These are phyloP conservation scores for Ischnus inquisitorius DNA, from an alignment of 2,888 invertebrate genomes.

Conservation along the genomic window DNA sequence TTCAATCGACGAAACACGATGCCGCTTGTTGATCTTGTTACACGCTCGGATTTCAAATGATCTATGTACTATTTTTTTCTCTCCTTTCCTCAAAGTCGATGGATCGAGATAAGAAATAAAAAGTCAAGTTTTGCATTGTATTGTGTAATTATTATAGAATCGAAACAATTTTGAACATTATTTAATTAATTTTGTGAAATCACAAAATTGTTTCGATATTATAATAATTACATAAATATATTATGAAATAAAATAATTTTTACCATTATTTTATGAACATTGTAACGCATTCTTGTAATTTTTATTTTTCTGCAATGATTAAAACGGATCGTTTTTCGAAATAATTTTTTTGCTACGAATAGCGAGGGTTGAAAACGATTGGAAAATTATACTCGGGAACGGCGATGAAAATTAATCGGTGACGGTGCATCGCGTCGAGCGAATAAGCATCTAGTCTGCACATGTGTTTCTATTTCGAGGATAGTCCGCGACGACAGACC, in stretches of 20 bases:
- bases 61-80: neutral
- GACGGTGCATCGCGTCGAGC: neutral
- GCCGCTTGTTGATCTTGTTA: neutral
- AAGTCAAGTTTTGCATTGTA: too few species aligned
- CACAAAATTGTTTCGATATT: too few species aligned
- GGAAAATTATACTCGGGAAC: neutral
- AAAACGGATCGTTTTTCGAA: too few species aligned
- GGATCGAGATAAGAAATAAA: neutral
- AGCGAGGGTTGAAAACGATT: neutral
- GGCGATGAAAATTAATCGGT: neutral
- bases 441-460: neutral
- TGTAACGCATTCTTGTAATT: too few species aligned
- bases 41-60: neutral
- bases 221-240: too few species aligned
- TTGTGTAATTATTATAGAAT: too few species aligned
- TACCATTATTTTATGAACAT: too few species aligned
- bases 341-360: too few species aligned
- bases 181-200: too few species aligned
- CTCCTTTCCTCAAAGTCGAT: neutral
- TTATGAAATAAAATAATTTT: too few species aligned
- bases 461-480: slow-evolving; percentile 47
- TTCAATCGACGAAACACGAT: neutral
- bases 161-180: too few species aligned
- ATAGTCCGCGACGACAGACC: slow-evolving; percentile 24
- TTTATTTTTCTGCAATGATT: too few species aligned